A percentile compares a stretch with the other conserved stretches of the same genome.
Conservation (phyloP, 2,113 vertebrate species). For the Tragelaphus strepsiceros region DNA sequence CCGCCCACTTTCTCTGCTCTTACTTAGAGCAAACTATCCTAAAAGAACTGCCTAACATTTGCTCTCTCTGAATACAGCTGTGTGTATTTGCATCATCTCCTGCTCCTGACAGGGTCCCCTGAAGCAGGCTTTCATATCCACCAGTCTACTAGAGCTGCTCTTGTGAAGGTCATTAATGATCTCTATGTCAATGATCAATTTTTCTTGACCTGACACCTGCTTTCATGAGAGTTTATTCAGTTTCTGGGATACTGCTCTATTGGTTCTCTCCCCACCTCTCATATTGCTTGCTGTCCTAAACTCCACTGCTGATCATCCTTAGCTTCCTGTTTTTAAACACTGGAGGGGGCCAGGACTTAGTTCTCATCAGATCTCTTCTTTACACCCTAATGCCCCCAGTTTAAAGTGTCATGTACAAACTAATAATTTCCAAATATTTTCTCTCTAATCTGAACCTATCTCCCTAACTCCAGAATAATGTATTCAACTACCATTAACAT, state of each 20-base stretch:
- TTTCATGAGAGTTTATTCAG: conserved; percentile 1
- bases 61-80: background rate
- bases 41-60: background rate
- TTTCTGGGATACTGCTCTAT: background rate
- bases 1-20: background rate
- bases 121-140: background rate
- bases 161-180: background rate
- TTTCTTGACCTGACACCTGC: background rate
- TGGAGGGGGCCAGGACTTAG: background rate
- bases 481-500: background rate
- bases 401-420: background rate
- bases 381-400: background rate
- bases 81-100: background rate
- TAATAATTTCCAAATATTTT: conserved; percentile 2
- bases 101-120: background rate
- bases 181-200: background rate
- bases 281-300: background rate
- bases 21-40: background rate
- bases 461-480: background rate
- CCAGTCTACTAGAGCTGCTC: background rate
- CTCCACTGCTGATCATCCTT: background rate
- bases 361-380: conserved; percentile 1
- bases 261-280: background rate
- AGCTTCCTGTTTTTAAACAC: background rate
- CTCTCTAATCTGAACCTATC: background rate